Base-by-base conservation (phyloP, 2,113 vertebrate genomes). In the Calypte anna region DNA sequence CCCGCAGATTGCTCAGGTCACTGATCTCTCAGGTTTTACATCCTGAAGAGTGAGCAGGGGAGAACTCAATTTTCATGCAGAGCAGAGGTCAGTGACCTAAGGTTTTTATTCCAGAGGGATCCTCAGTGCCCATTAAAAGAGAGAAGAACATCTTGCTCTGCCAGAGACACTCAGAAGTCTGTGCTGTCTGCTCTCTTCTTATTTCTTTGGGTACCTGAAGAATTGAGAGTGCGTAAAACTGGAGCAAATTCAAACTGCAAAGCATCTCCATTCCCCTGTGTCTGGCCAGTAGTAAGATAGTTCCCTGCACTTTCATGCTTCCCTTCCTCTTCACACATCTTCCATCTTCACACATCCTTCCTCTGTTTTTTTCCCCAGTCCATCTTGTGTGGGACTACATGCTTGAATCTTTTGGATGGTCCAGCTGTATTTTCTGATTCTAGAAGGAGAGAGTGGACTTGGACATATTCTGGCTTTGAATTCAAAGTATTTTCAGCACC, bases 321-420 rank as follows among this genome's bases (percentile, higher is more conserved):
- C 33, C 40, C 23, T 6, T 40, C 17, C 30, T 48, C 43, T 73
- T 74, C 59, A 54, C 63, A 10, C 36, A 30, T 31, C 30, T 27
- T 86, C 75, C 16, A 43, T 2, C 0, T 27, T 40, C 40, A 40
- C 40, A 40, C 40, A 40, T 40, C 30, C 25, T 82, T 76, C 18
- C 48, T 2, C 1, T 30, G n/a, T 14, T 24, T 81, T 81, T 82
- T 73, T 88, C 30, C 21, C 31, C 7, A 6, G 43, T 22, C 64
- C 10, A 0, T 28, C 43, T 51, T 36, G 6, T 28, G 53, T 86
- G 31, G 28, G 15, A 14, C n/a, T 38, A 11, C 3, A 0, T 31
- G 11, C 38, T 51, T 43, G 14, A 77, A 51, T 70, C 59, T 66
- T 61, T 15, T 12, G 12, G 36, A 70, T 79, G 15, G 57, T 93